These are phyloP conservation scores for Drosophila subsilvestris DNA, from an alignment of 2,888 invertebrate genomes.

Conservation along the genomic window DNA sequence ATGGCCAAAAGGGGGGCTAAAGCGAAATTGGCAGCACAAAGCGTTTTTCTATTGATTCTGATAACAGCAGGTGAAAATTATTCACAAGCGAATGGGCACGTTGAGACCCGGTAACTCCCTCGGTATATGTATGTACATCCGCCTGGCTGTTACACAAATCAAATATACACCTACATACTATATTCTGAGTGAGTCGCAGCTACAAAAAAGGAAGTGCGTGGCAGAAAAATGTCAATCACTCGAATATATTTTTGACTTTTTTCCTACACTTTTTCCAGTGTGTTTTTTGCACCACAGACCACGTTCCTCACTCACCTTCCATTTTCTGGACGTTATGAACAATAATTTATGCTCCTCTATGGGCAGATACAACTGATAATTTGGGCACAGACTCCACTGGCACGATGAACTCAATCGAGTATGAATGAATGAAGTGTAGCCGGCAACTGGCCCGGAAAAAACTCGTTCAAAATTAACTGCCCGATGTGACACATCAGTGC, in stretches of 20 bases:
- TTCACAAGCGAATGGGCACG: background rate
- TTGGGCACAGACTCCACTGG: background rate
- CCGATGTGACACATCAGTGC: slow-evolving; percentile 10
- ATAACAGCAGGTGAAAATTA: slow-evolving; percentile 37
- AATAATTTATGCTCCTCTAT: background rate
- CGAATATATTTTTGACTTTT: background rate
- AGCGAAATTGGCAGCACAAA: slow-evolving; percentile 26
- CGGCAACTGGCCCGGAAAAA: slow-evolving; percentile 26
- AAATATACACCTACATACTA: no score
- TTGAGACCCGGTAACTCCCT: no score
- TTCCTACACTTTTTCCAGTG: background rate
- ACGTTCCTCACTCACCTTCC: slow-evolving; percentile 29
- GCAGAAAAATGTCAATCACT: no score
- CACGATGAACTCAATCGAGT: background rate
- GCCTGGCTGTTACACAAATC: background rate
- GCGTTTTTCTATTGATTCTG: slow-evolving; percentile 42
- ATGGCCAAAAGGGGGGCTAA: slow-evolving; percentile 5
- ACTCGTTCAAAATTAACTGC: slow-evolving; percentile 4
- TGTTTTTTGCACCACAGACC: background rate
- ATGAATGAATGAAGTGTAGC: slow-evolving; percentile 18
- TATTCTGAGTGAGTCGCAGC: no score
- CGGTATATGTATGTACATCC: no score
- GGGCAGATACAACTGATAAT: slow-evolving; percentile 1
- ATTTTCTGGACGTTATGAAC: background rate
- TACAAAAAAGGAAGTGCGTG: no score